A percentile compares a stretch with the other conserved stretches of the same genome.
Conservation (phyloP, 2,888 invertebrate species). For the Creontiades dilutus region DNA sequence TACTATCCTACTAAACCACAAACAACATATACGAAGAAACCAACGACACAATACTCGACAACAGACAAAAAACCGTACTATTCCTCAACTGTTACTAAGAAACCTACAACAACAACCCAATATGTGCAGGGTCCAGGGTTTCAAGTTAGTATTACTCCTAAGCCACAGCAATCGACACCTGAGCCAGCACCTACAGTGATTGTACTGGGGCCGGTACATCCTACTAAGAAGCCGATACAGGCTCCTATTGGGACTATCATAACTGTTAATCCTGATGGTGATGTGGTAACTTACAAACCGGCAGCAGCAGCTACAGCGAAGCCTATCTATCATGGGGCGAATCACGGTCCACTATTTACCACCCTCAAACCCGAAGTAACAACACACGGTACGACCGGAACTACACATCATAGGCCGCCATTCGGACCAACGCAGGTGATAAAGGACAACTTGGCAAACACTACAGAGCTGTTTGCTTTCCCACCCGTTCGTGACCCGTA, state of each 20-base stretch:
- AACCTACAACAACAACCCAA: conserved; percentile 78
- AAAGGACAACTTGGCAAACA: conserved; percentile 74
- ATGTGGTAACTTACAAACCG: conserved; percentile 75
- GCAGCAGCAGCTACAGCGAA: conserved; percentile 73
- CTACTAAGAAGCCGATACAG: conserved; percentile 74
- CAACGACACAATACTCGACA: conserved; percentile 66
- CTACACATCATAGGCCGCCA: conserved; percentile 42
- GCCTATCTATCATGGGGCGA: conserved; percentile 72
- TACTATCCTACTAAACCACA: conserved; percentile 65
- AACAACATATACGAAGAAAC: conserved; percentile 71
- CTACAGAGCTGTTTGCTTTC: conserved; percentile 85
- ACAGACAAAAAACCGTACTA: conserved; percentile 66
- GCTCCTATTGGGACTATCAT: conserved; percentile 75
- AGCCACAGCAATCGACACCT: conserved; percentile 74
- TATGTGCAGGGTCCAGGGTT: conserved; percentile 76
- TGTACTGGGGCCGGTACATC: conserved; percentile 80
- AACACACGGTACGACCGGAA: conserved; percentile 71
- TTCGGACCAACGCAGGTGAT: conserved; percentile 70
- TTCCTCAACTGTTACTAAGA: conserved; percentile 61
- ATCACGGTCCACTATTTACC: conserved; percentile 71
- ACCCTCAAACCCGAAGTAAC: conserved; percentile 72
- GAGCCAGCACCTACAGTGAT: conserved; percentile 81
- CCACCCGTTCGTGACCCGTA: conserved; percentile 92
- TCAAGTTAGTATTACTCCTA: conserved; percentile 76
- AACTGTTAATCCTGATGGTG: conserved; percentile 75